phyloP scores from a whole-genome alignment of 2,888 invertebrate species.

The Cosmia trapezina region DNA sequence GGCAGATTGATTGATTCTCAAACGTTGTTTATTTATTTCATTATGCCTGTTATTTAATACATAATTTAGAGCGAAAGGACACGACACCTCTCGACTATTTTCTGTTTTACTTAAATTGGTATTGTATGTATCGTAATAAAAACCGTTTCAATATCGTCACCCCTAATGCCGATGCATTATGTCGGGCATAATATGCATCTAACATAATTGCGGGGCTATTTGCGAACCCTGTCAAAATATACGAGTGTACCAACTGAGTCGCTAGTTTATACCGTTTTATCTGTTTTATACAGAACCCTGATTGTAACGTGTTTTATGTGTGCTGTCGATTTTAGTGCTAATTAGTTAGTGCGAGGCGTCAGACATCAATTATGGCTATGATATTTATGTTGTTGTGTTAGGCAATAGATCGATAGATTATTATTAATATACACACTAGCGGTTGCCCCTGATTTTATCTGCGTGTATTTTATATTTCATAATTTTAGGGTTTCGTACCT shows the following conservation, averaged over 20 bases:
- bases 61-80: no score
- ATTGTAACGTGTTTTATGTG: conserved; percentile 29
- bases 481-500: no score
- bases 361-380: conserved; percentile 24
- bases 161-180: conserved; percentile 13
- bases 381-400: conserved; percentile 12
- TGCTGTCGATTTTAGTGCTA: conserved; percentile 19
- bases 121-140: neutral
- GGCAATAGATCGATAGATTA: no score
- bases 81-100: no score
- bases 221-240: conserved; percentile 60
- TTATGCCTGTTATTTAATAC: no score
- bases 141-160: conserved; percentile 29
- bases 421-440: no score
- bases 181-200: conserved; percentile 45
- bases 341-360: conserved; percentile 5
- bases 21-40: no score
- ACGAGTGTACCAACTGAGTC: conserved; percentile 17
- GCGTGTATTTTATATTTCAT: no score
- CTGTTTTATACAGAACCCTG: conserved; percentile 18
- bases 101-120: no score
- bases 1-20: no score
- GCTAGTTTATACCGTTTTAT: conserved; percentile 47
- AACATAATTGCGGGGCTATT: conserved; percentile 61
- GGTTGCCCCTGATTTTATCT: no score